Evolutionary conservation across 2,888 invertebrate genomes (phyloP).

Genomic region (Tiliacea citrago): DNA sequence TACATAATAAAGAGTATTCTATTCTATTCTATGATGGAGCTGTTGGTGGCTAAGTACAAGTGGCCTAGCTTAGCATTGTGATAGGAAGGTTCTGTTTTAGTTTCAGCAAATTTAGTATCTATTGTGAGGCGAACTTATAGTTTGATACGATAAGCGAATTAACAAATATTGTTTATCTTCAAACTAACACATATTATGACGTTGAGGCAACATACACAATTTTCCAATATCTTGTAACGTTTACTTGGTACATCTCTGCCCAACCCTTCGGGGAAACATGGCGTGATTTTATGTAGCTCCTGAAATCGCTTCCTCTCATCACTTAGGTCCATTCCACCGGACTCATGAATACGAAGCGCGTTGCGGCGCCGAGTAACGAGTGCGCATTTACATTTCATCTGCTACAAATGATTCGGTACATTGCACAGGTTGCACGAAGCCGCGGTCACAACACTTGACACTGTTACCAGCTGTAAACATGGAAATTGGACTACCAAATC

Average conservation of each 20-base stretch:
- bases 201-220: neutral
- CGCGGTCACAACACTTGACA: conserved; percentile 76
- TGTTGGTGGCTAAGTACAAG: too few relatives aligned
- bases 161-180: neutral
- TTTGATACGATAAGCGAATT: neutral
- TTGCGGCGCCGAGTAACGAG: conserved; percentile 88
- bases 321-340: conserved; percentile 56
- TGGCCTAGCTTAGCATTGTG: neutral
- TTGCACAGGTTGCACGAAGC: conserved; percentile 81
- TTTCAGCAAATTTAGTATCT: neutral
- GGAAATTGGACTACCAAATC: conserved; percentile 57
- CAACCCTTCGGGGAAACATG: too few relatives aligned
- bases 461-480: conserved; percentile 57
- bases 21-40: too few relatives aligned
- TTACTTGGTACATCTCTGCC: neutral
- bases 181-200: too few relatives aligned
- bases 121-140: neutral
- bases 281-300: too few relatives aligned
- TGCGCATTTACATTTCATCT: conserved; percentile 90
- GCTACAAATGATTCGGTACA: conserved; percentile 89
- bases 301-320: conserved; percentile 51
- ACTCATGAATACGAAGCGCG: conserved; percentile 89
- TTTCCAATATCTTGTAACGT: neutral
- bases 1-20: too few relatives aligned
- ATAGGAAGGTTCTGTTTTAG: neutral